A percentile compares a stretch with the other conserved stretches of the same genome.
Conservation (phyloP, 1,140 invertebrate genomes). For the Cepaea nemoralis region DNA sequence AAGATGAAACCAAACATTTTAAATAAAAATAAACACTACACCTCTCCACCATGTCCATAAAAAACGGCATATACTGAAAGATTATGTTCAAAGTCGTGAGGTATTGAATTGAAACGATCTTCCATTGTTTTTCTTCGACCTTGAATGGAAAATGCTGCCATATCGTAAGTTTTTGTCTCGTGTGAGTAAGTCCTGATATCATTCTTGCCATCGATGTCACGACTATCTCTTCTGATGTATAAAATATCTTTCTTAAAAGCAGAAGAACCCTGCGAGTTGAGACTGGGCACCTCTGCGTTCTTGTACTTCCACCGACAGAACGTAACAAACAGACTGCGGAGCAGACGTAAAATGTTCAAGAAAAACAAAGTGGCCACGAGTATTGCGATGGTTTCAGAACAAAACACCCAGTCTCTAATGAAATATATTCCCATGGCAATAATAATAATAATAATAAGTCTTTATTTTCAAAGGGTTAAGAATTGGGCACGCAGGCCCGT, state of each 20-base stretch:
- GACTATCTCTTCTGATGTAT: neutral
- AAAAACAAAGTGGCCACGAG: constrained; percentile 30
- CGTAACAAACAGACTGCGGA: constrained; percentile 2
- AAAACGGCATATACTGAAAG: constrained; percentile 91
- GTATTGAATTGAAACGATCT: constrained; percentile 87
- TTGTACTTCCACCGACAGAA: constrained; percentile 39
- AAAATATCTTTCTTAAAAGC: neutral
- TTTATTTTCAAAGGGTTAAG: too few species aligned
- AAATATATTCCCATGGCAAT: constrained; percentile 15
- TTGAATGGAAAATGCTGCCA: constrained; percentile 89
- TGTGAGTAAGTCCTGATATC: constrained; percentile 20
- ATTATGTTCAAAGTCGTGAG: constrained; percentile 78
- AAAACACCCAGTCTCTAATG: constrained; percentile 36
- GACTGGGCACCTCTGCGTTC: neutral
- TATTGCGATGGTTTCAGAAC: constrained; percentile 21
- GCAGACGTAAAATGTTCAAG: constrained; percentile 30
- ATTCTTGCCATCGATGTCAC: constrained; percentile 8
- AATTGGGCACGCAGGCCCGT: too few species aligned
- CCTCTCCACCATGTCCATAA: constrained; percentile 94
- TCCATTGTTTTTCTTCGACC: constrained; percentile 92
- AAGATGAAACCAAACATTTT: too few species aligned
- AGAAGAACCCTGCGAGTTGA: neutral
- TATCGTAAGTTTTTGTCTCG: constrained; percentile 70
- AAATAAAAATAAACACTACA: too few species aligned
- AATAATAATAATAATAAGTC: too few species aligned